Evolutionary conservation across 2,888 invertebrate genomes (phyloP).

Genomic region (Eupithecia exiguata): DNA sequence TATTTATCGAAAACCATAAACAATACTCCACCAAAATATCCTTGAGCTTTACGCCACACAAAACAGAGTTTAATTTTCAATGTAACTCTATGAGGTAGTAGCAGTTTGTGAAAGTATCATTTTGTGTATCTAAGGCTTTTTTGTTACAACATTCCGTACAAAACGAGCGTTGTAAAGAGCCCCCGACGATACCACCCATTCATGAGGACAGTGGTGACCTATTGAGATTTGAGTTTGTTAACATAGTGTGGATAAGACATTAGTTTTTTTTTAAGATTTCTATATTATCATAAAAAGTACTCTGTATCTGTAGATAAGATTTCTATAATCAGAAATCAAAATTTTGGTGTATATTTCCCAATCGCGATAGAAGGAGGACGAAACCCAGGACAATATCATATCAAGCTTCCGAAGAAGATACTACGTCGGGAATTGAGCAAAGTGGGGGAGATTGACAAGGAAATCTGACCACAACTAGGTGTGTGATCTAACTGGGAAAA

Average conservation of each 20-base stretch:
- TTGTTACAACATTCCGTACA: slow-evolving; percentile 83
- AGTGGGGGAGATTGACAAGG: too few relatives aligned
- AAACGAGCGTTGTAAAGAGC: slow-evolving; percentile 83
- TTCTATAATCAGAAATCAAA: neutral
- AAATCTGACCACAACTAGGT: neutral
- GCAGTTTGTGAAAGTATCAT: slow-evolving; percentile 65
- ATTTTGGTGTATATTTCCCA: too few relatives aligned
- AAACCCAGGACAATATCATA: neutral
- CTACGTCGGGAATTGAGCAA: too few relatives aligned
- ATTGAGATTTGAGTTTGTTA: slow-evolving; percentile 73
- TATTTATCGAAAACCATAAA: slow-evolving; percentile 62
- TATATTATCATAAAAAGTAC: neutral
- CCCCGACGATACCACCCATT: slow-evolving; percentile 83
- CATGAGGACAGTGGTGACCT: slow-evolving; percentile 82
- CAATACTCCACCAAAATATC: slow-evolving; percentile 27
- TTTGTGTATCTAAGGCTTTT: slow-evolving; percentile 81
- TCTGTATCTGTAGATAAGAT: too few relatives aligned
- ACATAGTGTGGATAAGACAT: slow-evolving; percentile 59
- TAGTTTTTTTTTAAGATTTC: neutral
- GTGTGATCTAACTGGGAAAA: neutral
- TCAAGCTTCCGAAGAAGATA: neutral
- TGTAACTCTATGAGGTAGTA: slow-evolving; percentile 32
- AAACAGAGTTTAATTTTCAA: slow-evolving; percentile 50
- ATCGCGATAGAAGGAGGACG: neutral
- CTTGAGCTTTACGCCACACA: slow-evolving; percentile 28